Base-by-base conservation (phyloP, 2,113 vertebrate species). In the Mirza zaza region DNA sequence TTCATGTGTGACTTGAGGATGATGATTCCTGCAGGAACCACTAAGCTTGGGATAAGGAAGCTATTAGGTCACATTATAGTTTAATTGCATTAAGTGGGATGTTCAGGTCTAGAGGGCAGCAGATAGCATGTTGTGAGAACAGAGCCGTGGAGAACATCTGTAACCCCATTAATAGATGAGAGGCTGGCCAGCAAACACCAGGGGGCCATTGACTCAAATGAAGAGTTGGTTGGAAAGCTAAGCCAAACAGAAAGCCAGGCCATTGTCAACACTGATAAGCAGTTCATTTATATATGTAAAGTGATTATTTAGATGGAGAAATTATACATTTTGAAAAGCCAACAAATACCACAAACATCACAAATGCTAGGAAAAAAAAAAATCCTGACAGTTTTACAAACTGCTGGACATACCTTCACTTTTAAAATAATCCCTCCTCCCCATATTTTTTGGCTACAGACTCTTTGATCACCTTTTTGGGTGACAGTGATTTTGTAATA, bases 141-240 rank as follows among this genome's bases (percentile, higher is more conserved):
- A 75, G 63, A 81, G 63, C 42, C 57, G 7, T 20, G 8, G 50
- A 71, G 75, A 27, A 67, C 1, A 25, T 14, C 15, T 32, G 27
- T 6, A 45, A 14, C 39, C 63, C 23, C 15, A 2, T 21, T 13
- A 34, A 29, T 0, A 65, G 34, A 61, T 68, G 14, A 55, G 32
- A 12, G 25, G 39, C 20, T 71, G 18, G 45, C 71, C 8, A 1
- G 7, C 23, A 57, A 85, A 17, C 15, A 5, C 1, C 55, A n/a
- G 2, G 59, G 3, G 27, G n/a, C 12, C 6, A 5, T 2, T 61
- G 81, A 90, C 86, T 55, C 84, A 36, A 81, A 32, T 65, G 27
- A 93, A 88, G 67, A 92, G 34, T 9, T 79, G 48, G 34, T 88
- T 80, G 77, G 81, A 68, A 88, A 52, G 93, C 1, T 9, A 71